Evolutionary conservation across 2,888 invertebrate species (phyloP), one percentile per base, ranked within the genome.

Genomic region (Halictus ligatus): DNA sequence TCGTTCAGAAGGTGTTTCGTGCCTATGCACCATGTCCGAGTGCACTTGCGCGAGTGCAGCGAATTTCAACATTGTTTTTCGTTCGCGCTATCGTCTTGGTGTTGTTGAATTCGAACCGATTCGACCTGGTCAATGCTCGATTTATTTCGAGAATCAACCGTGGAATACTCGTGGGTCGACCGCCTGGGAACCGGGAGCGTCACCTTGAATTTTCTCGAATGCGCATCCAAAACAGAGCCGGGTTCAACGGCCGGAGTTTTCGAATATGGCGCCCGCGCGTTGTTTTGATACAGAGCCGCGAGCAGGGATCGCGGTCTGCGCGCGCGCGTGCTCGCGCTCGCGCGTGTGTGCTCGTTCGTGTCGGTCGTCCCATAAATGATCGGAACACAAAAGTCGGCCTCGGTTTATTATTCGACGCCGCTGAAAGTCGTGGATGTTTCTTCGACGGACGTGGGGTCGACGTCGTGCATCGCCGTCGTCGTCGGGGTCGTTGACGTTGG

Each of bases 151-250:
- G 84, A 67, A 48, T 43, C 75, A 71, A 25, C 79, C 74, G 77
- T 79, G 84, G 69, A 78, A 58, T 58, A 13, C 6, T 40, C 79
- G 79, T 46, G 77, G 78, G 80, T 78, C 75, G 73, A 81, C 67
- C 81, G 81, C 21, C 40, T 48, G 75, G 46, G 58, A 77, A 81
- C 75, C 21, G 35, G 1, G 67, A 21, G 40, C 69, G 78, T 90
- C 75, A 84, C 90, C 90, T 90, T 91, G 89, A 90, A 90, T 89
- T 88, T 89, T 80, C 85, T 89, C 75, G 81, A 72, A 40, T 80
- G 67, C 69, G 78, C 85, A 80, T 79, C 80, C 80, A 80, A 88
- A 91, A 88, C 91, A 86, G 81, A 60, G 29, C n/a, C 15, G 48
- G 81, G 91, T 91, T 91, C 88, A 87, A 87, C 72, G 92, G 46